Conservation (phyloP, 2,113 vertebrate species). For the Hyperopisus bebe region DNA sequence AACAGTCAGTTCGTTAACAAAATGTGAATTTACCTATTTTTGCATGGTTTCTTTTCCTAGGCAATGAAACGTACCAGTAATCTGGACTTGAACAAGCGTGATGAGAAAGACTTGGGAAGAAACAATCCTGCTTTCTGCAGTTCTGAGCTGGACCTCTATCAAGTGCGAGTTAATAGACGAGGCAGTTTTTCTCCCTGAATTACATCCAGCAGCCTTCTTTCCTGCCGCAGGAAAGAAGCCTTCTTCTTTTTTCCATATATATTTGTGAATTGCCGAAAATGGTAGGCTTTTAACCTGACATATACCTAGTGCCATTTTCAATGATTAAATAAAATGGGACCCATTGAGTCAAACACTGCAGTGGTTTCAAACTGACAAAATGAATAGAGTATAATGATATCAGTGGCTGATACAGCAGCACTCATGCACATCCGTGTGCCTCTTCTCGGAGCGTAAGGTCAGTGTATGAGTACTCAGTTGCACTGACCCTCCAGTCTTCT, state of each 20-base stretch:
- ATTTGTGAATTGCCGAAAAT: background rate
- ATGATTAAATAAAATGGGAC: background rate
- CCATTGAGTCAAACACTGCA: background rate
- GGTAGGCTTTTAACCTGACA: background rate
- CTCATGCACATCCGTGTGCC: background rate
- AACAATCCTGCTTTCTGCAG: slow-evolving; percentile 37
- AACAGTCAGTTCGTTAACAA: background rate
- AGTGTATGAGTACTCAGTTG: background rate
- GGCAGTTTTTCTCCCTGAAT: background rate
- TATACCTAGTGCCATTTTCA: background rate
- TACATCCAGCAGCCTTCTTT: background rate
- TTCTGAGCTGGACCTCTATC: slow-evolving; percentile 27
- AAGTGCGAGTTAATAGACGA: background rate
- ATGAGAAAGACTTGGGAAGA: slow-evolving; percentile 27
- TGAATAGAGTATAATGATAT: background rate
- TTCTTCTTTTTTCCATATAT: background rate
- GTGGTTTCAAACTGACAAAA: background rate
- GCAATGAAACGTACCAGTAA: background rate
- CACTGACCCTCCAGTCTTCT: background rate
- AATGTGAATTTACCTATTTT: background rate
- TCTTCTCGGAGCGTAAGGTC: background rate
- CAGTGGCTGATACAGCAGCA: background rate
- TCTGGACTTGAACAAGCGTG: slow-evolving; percentile 13
- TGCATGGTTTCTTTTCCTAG: slow-evolving; percentile 1
- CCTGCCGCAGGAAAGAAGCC: background rate